These are phyloP conservation scores for Lepas anatifera DNA, from an alignment of 2,888 invertebrate species.

Conservation along the genomic window DNA sequence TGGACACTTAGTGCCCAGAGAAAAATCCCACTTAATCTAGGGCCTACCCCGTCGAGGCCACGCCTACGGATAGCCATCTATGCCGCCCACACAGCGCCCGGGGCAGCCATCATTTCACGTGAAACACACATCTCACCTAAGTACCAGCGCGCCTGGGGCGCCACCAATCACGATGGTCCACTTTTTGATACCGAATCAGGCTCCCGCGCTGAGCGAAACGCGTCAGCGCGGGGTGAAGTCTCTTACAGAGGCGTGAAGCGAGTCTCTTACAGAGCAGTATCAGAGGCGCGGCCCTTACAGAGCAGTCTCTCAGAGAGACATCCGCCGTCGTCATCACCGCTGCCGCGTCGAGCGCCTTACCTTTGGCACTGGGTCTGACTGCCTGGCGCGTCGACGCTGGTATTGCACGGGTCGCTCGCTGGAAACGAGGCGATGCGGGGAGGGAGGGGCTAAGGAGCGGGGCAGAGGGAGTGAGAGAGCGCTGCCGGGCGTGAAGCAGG, in stretches of 20 bases:
- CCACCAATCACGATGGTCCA: neutral
- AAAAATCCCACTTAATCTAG: neutral
- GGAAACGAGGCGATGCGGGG: neutral
- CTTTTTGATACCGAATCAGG: too few species aligned
- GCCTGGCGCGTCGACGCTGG: neutral
- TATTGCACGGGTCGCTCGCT: neutral
- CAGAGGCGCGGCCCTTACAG: neutral
- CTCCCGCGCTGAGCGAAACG: too few species aligned
- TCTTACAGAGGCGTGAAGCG: too few species aligned
- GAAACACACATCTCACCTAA: too few species aligned
- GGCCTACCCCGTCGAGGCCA: neutral
- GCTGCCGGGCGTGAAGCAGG: neutral
- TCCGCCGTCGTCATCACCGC: neutral
- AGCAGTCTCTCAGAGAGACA: too few species aligned
- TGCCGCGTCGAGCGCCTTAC: neutral
- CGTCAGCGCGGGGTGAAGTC: too few species aligned
- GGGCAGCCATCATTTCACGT: neutral
- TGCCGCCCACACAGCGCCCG: too few species aligned
- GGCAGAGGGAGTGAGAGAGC: neutral
- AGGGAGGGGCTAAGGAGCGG: neutral
- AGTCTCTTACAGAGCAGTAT: too few species aligned
- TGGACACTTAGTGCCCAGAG: neutral
- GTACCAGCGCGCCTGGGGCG: neutral
- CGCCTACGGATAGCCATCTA: neutral
- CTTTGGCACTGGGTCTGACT: slow-evolving; percentile 2